These are phyloP conservation scores for Leuctra nigra DNA, from an alignment of 2,888 invertebrate genomes.

Conservation along the genomic window DNA sequence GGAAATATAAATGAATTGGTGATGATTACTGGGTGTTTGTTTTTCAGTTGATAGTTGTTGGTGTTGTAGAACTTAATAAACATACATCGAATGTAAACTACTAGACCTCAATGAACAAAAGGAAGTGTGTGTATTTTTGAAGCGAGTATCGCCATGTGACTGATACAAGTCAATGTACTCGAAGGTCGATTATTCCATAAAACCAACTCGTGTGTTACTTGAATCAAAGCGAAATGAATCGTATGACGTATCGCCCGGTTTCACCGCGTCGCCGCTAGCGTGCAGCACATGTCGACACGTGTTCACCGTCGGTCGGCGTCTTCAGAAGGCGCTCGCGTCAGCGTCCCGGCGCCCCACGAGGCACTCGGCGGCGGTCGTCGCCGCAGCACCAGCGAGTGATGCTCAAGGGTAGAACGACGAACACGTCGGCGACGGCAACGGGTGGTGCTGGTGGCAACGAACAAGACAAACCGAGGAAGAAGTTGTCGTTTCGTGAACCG, in stretches of 20 bases:
- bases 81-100: too few species aligned
- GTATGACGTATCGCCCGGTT: too few species aligned
- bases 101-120: too few species aligned
- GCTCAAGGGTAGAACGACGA: constrained; percentile 29
- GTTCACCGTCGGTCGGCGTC: neutral
- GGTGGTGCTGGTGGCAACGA: constrained; percentile 39
- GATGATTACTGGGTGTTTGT: too few species aligned
- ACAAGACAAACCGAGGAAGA: constrained; percentile 66
- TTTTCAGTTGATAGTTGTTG: too few species aligned
- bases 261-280: neutral
- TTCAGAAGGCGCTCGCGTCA: neutral
- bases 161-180: too few species aligned
- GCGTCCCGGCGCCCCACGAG: constrained; percentile 3
- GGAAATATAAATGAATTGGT: too few species aligned
- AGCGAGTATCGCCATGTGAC: too few species aligned
- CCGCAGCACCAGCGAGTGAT: constrained; percentile 17
- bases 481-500: constrained; percentile 81
- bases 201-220: neutral
- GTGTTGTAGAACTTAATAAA: too few species aligned
- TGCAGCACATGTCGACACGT: neutral
- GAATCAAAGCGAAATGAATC: neutral
- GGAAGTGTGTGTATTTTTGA: too few species aligned
- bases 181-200: neutral
- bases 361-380: neutral
- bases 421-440: constrained; percentile 36